These are phyloP conservation scores for Microcebus ravelobensis DNA, from an alignment of 2,113 vertebrate species.

Conservation along the genomic window DNA sequence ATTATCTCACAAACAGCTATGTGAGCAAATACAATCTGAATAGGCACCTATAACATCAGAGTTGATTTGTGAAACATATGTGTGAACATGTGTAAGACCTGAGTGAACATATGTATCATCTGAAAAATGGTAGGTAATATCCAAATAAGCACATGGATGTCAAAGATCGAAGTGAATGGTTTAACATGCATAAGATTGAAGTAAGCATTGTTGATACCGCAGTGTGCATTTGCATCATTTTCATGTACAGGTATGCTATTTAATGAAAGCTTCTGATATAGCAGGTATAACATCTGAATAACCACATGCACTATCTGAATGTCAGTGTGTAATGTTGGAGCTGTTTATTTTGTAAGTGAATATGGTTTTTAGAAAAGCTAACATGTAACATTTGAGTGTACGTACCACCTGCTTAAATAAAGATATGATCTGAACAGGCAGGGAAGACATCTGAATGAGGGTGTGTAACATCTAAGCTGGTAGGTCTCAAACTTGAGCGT, in stretches of 20 bases:
- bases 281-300: neutral
- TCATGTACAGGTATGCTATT: neutral
- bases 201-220: neutral
- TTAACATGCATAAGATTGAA: neutral
- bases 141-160: neutral
- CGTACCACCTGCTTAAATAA: neutral
- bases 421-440: neutral
- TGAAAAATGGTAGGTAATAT: neutral
- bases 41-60: neutral
- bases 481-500: neutral
- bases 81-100: neutral
- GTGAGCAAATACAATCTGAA: neutral
- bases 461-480: neutral
- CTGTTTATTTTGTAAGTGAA: neutral
- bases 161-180: neutral
- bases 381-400: neutral
- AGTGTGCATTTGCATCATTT: neutral
- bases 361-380: neutral
- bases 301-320: neutral
- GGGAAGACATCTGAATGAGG: neutral
- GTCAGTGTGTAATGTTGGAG: neutral
- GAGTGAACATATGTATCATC: neutral
- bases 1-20: too few species aligned
- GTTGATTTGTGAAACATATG: neutral
- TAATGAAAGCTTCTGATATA: neutral